Conservation (phyloP, 2,888 invertebrate species). For the Aphodius granarius region DNA sequence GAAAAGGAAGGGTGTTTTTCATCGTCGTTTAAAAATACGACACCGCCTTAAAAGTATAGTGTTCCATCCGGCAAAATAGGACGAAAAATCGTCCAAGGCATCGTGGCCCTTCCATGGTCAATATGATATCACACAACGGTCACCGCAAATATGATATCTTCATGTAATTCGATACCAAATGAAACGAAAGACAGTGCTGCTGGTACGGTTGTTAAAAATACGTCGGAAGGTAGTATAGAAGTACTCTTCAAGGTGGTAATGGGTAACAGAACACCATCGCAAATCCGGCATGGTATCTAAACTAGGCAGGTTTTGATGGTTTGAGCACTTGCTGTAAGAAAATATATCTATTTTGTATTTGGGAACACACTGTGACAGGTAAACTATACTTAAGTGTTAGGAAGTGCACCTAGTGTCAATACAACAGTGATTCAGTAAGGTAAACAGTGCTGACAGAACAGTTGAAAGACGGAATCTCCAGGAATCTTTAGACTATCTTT, state of each 20-base stretch:
- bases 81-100: slow-evolving; percentile 25
- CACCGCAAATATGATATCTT: slow-evolving; percentile 51
- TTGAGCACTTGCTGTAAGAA: slow-evolving; percentile 49
- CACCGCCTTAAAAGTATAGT: slow-evolving; percentile 37
- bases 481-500: neutral
- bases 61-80: slow-evolving; percentile 21
- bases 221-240: slow-evolving; percentile 48
- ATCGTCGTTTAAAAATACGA: slow-evolving; percentile 36
- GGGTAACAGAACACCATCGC: slow-evolving; percentile 23
- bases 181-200: slow-evolving; percentile 36
- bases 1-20: slow-evolving; percentile 32
- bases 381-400: slow-evolving; percentile 51
- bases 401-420: too few relatives aligned
- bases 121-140: slow-evolving; percentile 25
- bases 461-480: neutral
- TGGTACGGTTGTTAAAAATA: slow-evolving; percentile 35
- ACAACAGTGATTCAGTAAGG: slow-evolving; percentile 26
- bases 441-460: neutral
- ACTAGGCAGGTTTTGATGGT: slow-evolving; percentile 46
- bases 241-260: neutral
- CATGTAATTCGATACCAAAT: slow-evolving; percentile 47
- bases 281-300: slow-evolving; percentile 39
- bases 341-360: slow-evolving; percentile 54
- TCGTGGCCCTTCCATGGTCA: slow-evolving; percentile 13
- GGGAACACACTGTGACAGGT: slow-evolving; percentile 52